Evolutionary conservation across 2,797 vertebrate genomes (phyloP).

Genomic region (Salarias fasciatus): DNA sequence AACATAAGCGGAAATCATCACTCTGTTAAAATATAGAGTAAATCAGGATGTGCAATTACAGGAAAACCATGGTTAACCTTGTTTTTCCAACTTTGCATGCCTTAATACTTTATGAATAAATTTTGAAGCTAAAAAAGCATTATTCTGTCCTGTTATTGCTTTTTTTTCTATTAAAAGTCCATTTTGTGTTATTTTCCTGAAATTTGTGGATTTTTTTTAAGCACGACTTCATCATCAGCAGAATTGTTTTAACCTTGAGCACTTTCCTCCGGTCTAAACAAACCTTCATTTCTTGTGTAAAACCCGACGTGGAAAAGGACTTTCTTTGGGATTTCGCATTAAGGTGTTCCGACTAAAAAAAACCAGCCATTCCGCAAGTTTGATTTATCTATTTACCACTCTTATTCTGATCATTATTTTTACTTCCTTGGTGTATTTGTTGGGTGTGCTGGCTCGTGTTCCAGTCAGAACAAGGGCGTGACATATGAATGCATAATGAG

Average conservation of each 20-base stretch:
- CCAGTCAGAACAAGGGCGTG: constrained; percentile 7
- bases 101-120: constrained; percentile 3
- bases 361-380: no score
- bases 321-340: background rate
- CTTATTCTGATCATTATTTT: background rate
- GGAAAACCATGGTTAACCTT: background rate
- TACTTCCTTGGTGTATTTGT: background rate
- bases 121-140: background rate
- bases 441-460: constrained; percentile 8
- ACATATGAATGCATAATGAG: constrained; percentile 26
- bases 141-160: constrained; percentile 5
- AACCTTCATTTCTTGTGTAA: background rate
- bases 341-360: background rate
- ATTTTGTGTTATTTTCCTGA: constrained; percentile 12
- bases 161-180: constrained; percentile 1
- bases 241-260: constrained; percentile 29
- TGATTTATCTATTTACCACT: no score
- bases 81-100: background rate
- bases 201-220: background rate
- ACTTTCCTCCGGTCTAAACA: background rate
- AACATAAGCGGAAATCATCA: no score
- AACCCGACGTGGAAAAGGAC: background rate
- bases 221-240: background rate
- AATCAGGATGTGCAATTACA: background rate
- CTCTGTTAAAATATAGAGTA: background rate